Conservation (phyloP, 2,113 vertebrate species). For the Dasypus novemcinctus region DNA sequence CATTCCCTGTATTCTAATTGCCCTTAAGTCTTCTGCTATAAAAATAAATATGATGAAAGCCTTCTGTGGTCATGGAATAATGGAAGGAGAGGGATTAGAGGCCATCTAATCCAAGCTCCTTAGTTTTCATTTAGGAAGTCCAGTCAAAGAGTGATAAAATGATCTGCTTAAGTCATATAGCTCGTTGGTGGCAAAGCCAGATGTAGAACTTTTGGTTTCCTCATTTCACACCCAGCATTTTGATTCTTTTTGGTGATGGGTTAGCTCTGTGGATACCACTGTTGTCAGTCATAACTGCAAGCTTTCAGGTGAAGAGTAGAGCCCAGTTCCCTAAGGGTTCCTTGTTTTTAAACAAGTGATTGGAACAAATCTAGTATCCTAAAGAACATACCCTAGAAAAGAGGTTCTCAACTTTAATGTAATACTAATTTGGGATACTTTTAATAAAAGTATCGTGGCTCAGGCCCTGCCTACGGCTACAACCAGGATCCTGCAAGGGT, state of each 20-base stretch:
- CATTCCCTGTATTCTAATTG: conserved; percentile 56
- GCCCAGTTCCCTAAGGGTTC: not conserved
- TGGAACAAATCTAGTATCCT: not conserved
- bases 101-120: not conserved
- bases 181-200: conserved; percentile 15
- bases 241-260: not conserved
- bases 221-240: conserved; percentile 13
- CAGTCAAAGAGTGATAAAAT: not conserved
- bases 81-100: conserved; percentile 4
- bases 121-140: conserved; percentile 39
- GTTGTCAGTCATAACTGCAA: not conserved
- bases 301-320: not conserved
- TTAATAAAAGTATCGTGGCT: not conserved
- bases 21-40: not conserved
- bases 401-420: not conserved
- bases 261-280: not conserved
- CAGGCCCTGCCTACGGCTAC: not conserved
- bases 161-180: not conserved
- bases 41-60: conserved; percentile 29
- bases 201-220: conserved; percentile 24
- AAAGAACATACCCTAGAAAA: conserved; percentile 16
- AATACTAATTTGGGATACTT: not conserved
- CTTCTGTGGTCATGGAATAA: conserved; percentile 2
- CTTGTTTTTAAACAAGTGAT: conserved; percentile 1
- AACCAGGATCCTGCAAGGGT: not conserved